Conservation (phyloP, 2,113 vertebrate species). For the Entosphenus tridentatus region DNA sequence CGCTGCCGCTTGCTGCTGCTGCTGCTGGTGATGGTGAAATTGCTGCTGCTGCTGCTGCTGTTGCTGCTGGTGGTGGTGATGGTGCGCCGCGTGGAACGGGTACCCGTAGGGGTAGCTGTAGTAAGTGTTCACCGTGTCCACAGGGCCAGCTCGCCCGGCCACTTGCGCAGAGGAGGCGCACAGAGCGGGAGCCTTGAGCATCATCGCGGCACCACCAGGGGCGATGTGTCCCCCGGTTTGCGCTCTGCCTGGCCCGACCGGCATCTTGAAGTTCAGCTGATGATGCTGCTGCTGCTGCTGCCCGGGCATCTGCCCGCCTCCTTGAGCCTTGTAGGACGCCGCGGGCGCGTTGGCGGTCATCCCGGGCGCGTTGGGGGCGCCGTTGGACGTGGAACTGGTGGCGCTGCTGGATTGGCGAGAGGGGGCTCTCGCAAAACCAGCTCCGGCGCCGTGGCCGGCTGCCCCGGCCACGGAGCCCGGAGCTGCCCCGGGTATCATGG, state of each 20-base stretch:
- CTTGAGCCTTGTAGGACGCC: too few relatives aligned
- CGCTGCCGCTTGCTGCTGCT: too few relatives aligned
- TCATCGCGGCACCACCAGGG: neutral
- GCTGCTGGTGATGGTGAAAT: too few relatives aligned
- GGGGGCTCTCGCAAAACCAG: constrained; percentile 30
- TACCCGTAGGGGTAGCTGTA: constrained; percentile 6
- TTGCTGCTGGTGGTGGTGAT: neutral
- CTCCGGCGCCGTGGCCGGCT: neutral
- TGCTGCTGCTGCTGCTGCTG: too few relatives aligned
- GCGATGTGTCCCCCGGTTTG: neutral
- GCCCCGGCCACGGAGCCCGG: constrained; percentile 31
- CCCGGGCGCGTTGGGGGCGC: neutral
- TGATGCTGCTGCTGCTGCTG: neutral
- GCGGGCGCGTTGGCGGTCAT: too few relatives aligned
- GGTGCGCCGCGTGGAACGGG: neutral
- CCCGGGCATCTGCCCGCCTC: neutral
- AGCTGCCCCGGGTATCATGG: constrained; percentile 75
- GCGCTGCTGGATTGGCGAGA: constrained; percentile 90
- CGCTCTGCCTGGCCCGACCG: neutral
- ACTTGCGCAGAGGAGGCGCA: neutral
- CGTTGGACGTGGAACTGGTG: constrained; percentile 80
- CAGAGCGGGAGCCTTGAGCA: constrained; percentile 1
- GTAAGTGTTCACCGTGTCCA: constrained; percentile 4
- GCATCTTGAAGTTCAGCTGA: neutral
- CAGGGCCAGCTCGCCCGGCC: neutral